These are phyloP conservation scores for Arrhopalites spinosus DNA, from an alignment of 2,888 invertebrate species.

Conservation along the genomic window DNA sequence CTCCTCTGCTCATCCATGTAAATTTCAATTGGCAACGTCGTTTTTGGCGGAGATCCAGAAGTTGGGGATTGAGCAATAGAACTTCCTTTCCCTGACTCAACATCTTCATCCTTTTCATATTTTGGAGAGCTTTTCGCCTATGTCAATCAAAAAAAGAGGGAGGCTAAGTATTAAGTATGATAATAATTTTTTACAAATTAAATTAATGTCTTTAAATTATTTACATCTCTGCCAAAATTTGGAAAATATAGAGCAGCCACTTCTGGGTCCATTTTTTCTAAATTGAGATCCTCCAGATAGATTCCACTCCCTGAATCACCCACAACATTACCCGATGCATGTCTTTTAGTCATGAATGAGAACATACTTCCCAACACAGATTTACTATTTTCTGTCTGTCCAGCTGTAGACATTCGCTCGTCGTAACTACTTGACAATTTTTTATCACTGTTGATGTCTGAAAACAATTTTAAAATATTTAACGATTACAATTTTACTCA, in stretches of 20 bases:
- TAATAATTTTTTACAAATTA: no score
- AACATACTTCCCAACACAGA: constrained; percentile 60
- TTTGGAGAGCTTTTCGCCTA: constrained; percentile 19
- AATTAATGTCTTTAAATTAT: neutral
- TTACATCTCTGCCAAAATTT: constrained; percentile 50
- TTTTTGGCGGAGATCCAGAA: constrained; percentile 55
- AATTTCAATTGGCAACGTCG: constrained; percentile 38
- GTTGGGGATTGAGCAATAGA: constrained; percentile 88
- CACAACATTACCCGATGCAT: constrained; percentile 59
- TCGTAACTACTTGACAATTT: no score
- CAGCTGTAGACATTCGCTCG: no score
- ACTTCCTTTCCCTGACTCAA: constrained; percentile 94
- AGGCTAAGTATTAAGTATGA: no score
- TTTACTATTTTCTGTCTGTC: no score
- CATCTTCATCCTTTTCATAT: constrained; percentile 77
- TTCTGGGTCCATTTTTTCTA: constrained; percentile 90
- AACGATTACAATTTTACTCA: no score
- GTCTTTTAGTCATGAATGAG: constrained; percentile 75
- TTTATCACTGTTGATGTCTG: no score
- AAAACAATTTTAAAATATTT: no score
- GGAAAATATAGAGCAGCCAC: constrained; percentile 86
- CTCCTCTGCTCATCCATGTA: constrained; percentile 46
- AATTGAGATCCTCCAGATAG: constrained; percentile 88
- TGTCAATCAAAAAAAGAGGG: neutral
- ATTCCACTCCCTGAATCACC: constrained; percentile 70